Conservation (phyloP, 2,113 vertebrate species). For the Platichthys stellatus region DNA sequence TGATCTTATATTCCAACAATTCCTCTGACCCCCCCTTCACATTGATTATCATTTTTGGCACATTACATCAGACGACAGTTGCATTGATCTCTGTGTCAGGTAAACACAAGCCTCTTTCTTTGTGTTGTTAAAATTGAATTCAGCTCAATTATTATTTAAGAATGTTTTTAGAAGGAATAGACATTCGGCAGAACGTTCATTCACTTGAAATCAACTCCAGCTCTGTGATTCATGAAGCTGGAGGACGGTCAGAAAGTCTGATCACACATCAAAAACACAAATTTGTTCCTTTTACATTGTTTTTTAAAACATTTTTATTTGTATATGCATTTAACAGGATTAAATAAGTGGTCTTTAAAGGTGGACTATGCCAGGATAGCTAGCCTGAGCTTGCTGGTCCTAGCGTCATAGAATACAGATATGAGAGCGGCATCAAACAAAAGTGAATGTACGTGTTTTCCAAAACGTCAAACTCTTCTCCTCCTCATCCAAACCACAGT, state of each 20-base stretch:
- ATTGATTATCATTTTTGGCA: conserved; percentile 56
- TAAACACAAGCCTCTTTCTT: neutral
- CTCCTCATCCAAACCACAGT: conserved; percentile 5
- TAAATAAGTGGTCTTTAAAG: neutral
- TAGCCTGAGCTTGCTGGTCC: neutral
- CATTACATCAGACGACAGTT: conserved; percentile 33
- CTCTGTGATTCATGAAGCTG: neutral
- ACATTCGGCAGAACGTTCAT: neutral
- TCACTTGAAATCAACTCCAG: neutral
- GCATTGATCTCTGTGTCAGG: neutral
- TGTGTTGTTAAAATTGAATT: neutral
- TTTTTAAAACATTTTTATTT: neutral
- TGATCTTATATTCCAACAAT: conserved; percentile 37
- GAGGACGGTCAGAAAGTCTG: neutral
- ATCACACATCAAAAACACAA: neutral
- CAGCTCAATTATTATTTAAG: neutral
- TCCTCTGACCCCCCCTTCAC: conserved; percentile 31
- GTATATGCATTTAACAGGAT: neutral
- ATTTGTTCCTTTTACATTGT: neutral
- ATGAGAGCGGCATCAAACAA: neutral
- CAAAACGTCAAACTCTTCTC: neutral
- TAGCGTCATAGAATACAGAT: neutral
- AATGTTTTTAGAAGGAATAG: neutral
- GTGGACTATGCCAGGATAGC: neutral
- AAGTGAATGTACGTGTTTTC: neutral